Evolutionary conservation across 2,888 invertebrate species (phyloP).

Genomic region (Hetaerina titia): DNA sequence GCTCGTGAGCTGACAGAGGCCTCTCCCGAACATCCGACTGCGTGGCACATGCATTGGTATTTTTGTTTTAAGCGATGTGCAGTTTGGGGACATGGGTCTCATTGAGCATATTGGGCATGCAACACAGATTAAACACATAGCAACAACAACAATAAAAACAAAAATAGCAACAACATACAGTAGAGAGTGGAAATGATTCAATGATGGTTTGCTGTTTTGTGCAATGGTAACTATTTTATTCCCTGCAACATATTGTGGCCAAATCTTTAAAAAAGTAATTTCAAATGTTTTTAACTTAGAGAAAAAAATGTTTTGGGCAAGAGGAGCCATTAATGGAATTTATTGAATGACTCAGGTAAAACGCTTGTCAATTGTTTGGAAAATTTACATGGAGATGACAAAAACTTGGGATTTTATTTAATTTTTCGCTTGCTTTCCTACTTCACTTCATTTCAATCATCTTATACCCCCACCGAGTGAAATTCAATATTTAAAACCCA

Average conservation of each 20-base stretch:
- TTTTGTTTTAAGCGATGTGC: slow-evolving; percentile 48
- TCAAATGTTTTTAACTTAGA: too few species aligned
- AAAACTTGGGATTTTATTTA: too few species aligned
- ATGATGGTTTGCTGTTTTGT: not conserved
- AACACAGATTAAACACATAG: slow-evolving; percentile 44
- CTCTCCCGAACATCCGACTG: slow-evolving; percentile 70
- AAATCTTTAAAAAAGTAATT: too few species aligned
- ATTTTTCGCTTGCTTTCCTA: too few species aligned
- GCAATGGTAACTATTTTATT: not conserved
- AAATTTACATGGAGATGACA: too few species aligned
- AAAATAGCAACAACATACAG: not conserved
- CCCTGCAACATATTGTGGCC: not conserved
- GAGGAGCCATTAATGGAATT: not conserved
- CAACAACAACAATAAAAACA: not conserved
- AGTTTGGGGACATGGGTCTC: not conserved
- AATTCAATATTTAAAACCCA: too few species aligned
- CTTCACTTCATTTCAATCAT: too few species aligned
- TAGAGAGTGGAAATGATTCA: not conserved
- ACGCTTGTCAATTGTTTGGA: too few species aligned
- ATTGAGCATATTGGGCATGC: slow-evolving; percentile 62
- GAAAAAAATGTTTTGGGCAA: not conserved
- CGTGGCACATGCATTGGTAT: slow-evolving; percentile 43
- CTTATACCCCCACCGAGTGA: too few species aligned
- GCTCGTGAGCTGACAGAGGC: slow-evolving; percentile 74
- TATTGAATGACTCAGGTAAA: not conserved